These are phyloP conservation scores for Drosophila prostipennis DNA, from an alignment of 2,888 invertebrate genomes.

Conservation along the genomic window DNA sequence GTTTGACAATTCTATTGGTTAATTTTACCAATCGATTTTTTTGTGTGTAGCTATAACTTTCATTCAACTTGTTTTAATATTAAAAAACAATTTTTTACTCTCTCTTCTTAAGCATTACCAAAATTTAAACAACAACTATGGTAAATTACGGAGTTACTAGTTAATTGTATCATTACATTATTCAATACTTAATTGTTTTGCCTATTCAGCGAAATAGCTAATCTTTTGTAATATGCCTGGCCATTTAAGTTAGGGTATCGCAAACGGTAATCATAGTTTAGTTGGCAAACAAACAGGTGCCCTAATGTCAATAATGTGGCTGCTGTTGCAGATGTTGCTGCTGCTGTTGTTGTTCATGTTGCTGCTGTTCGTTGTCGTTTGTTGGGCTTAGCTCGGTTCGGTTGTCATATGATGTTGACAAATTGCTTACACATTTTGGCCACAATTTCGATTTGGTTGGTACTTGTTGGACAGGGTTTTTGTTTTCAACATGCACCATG, in stretches of 20 bases:
- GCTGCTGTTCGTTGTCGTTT: conserved; percentile 18
- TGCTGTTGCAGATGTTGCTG: conserved; percentile 22
- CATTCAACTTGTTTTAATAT: no score
- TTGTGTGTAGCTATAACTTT: no score
- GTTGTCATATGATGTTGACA: conserved; percentile 75
- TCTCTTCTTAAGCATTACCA: no score
- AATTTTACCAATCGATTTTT: no score
- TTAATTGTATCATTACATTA: conserved; percentile 1
- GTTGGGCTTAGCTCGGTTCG: conserved; percentile 26
- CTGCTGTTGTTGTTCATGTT: conserved; percentile 25
- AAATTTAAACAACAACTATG: no score
- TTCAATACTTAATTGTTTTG: background rate
- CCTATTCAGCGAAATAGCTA: background rate
- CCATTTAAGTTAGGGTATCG: conserved; percentile 20
- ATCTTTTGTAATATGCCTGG: background rate
- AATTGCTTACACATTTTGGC: conserved; percentile 76
- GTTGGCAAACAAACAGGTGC: conserved; percentile 76
- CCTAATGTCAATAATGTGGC: conserved; percentile 75
- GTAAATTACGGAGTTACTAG: background rate
- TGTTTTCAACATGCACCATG: conserved; percentile 61
- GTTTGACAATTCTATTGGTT: no score
- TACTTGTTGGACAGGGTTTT: conserved; percentile 29
- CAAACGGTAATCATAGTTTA: conserved; percentile 74
- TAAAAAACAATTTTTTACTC: no score
- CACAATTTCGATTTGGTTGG: conserved; percentile 51